A percentile compares a stretch with the other conserved stretches of the same genome.
phyloP scores from a whole-genome alignment of 2,113 vertebrate genomes.

The Oryzias celebensis region DNA sequence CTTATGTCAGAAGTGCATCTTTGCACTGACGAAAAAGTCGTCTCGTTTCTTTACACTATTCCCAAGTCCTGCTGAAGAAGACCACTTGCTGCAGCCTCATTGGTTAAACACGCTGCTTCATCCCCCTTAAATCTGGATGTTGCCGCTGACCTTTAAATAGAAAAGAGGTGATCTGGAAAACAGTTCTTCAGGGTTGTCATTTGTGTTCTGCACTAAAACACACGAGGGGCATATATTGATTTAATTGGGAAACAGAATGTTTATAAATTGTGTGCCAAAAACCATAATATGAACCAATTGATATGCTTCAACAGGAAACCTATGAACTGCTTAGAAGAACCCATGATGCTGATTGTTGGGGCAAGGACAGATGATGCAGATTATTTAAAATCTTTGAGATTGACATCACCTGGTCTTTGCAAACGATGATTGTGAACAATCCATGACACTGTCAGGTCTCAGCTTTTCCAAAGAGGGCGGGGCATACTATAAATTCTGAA shows the following conservation, averaged over 20 bases:
- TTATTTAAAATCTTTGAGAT: no score
- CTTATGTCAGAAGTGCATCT: neutral
- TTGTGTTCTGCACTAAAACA: neutral
- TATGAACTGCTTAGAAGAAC: no score
- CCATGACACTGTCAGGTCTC: no score
- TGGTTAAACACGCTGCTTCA: neutral
- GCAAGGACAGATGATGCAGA: no score
- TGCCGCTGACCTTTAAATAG: slow-evolving; percentile 21
- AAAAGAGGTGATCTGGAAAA: slow-evolving; percentile 1
- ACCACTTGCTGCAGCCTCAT: neutral
- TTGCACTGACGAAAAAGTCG: neutral
- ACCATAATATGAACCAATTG: no score
- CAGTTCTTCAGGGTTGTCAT: slow-evolving; percentile 1
- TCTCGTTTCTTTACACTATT: slow-evolving; percentile 9
- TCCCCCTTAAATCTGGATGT: neutral
- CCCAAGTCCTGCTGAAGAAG: neutral
- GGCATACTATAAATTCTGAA: no score
- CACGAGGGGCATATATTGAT: neutral
- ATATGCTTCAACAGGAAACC: no score
- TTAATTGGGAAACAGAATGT: neutral
- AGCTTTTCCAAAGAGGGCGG: no score
- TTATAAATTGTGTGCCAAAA: no score
- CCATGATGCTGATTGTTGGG: no score
- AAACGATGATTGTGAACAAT: no score
- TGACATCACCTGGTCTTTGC: no score